Evolutionary conservation across 2,888 invertebrate genomes (phyloP).

Genomic region (Leucania comma): DNA sequence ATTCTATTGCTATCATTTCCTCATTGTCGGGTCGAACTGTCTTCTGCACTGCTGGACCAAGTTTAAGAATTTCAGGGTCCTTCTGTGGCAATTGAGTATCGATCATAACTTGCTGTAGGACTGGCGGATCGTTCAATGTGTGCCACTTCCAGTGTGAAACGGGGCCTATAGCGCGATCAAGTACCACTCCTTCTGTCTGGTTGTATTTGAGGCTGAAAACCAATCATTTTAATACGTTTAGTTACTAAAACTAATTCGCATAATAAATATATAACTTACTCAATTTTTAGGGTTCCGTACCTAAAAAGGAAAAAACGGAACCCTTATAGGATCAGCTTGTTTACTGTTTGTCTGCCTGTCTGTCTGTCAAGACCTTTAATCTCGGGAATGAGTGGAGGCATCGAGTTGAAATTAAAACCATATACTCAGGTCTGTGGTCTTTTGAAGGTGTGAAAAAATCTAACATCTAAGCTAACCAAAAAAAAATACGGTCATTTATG

Average conservation of each 20-base stretch:
- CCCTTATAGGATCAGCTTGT: too few relatives aligned
- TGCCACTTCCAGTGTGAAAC: constrained; percentile 88
- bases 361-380: too few relatives aligned
- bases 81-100: constrained; percentile 84
- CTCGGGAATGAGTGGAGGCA: too few relatives aligned
- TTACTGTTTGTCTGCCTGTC: too few relatives aligned
- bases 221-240: background rate
- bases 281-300: too few relatives aligned
- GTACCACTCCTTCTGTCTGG: constrained; percentile 86
- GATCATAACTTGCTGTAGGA: constrained; percentile 87
- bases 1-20: constrained; percentile 86
- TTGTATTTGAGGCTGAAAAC: constrained; percentile 84
- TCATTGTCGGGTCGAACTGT: constrained; percentile 77
- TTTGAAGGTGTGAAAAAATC: too few relatives aligned
- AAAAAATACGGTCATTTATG: too few relatives aligned
- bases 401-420: too few relatives aligned
- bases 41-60: constrained; percentile 69
- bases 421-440: too few relatives aligned
- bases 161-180: constrained; percentile 83
- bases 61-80: constrained; percentile 80
- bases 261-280: background rate
- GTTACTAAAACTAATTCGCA: background rate
- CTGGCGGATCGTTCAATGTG: constrained; percentile 85
- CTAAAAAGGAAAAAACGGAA: too few relatives aligned
- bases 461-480: too few relatives aligned